Conservation (phyloP, 2,113 vertebrate species). For the Circaetus cinerascens region DNA sequence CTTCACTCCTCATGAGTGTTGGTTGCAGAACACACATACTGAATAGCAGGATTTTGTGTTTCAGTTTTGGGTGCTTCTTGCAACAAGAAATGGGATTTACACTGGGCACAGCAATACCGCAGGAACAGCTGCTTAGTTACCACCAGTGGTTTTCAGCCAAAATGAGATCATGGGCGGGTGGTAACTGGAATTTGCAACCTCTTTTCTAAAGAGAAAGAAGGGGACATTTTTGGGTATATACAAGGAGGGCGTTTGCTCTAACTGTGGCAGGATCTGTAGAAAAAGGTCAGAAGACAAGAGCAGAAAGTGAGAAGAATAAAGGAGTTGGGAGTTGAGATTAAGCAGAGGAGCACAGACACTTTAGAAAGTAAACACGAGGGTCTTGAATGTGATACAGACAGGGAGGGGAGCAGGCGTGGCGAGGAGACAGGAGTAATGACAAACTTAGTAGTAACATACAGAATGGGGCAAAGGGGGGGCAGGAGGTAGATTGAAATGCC, state of each 20-base stretch:
- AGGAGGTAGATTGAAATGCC: not conserved
- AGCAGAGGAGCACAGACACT: conserved; percentile 25
- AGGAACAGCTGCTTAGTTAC: not conserved
- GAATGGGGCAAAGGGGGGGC: not conserved
- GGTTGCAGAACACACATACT: not conserved
- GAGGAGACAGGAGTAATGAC: not conserved
- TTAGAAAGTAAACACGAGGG: not conserved
- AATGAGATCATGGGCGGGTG: not conserved
- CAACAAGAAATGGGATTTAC: not conserved
- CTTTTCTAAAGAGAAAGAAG: not conserved
- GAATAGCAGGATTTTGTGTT: not conserved
- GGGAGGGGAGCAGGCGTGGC: not conserved
- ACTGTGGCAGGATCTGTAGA: not conserved
- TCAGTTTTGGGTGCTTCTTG: not conserved
- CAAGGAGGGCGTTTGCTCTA: not conserved
- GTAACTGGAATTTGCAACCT: not conserved
- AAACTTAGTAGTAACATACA: not conserved
- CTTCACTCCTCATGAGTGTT: not conserved
- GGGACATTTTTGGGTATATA: not conserved
- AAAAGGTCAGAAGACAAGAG: conserved; percentile 3
- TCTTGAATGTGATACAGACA: not conserved
- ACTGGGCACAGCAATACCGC: not conserved
- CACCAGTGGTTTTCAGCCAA: not conserved
- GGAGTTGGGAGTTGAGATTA: not conserved
- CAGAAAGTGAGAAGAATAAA: conserved; percentile 31